Conservation (phyloP, 2,797 vertebrate genomes). For the Melanotaenia boesemani region DNA sequence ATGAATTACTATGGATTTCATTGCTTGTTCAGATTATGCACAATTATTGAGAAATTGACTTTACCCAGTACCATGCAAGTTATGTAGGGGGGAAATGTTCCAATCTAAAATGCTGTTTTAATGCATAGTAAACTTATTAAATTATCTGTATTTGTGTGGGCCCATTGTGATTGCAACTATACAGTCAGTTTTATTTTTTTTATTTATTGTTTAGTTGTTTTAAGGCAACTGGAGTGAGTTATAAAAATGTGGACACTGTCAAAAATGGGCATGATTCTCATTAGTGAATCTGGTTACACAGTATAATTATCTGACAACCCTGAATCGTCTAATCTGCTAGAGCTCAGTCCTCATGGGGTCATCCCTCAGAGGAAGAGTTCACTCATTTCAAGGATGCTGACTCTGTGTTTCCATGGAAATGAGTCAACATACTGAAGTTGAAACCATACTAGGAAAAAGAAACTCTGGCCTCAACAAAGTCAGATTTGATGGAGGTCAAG, state of each 20-base stretch:
- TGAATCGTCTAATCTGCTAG: slow-evolving; percentile 63
- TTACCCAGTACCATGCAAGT: neutral
- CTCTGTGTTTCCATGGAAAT: slow-evolving; percentile 60
- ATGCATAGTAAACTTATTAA: neutral
- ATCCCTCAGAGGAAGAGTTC: slow-evolving; percentile 37
- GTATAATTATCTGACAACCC: slow-evolving; percentile 42
- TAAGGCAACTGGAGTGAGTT: neutral
- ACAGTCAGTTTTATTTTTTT: neutral
- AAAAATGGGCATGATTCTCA: slow-evolving; percentile 10
- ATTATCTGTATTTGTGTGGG: neutral
- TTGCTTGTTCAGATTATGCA: neutral
- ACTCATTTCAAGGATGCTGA: slow-evolving; percentile 51
- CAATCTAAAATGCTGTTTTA: neutral
- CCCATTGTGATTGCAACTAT: neutral
- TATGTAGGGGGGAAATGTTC: neutral
- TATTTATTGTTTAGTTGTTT: neutral
- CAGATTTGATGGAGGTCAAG: slow-evolving; percentile 42
- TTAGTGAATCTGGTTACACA: slow-evolving; percentile 15
- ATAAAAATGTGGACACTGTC: neutral
- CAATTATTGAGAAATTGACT: neutral
- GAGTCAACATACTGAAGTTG: slow-evolving; percentile 41
- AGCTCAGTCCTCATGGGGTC: slow-evolving; percentile 49
- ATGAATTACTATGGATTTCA: neutral
- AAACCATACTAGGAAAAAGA: slow-evolving; percentile 74
- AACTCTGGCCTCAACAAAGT: slow-evolving; percentile 35